Base-by-base conservation (phyloP, 2,888 invertebrate species). In the Xylocampa areola region DNA sequence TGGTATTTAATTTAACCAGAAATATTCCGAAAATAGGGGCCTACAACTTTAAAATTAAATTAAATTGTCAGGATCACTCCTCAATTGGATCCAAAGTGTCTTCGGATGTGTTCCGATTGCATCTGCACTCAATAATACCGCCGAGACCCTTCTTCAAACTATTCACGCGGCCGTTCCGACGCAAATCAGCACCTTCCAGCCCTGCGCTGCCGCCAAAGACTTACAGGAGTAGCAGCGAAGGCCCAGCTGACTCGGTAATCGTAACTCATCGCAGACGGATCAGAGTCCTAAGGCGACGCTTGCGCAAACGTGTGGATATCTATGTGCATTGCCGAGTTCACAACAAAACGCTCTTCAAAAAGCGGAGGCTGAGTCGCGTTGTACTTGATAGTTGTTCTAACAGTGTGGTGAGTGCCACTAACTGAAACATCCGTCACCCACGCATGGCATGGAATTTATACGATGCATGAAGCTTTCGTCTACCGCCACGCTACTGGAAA, bases 101-200 rank as follows among this genome's bases (percentile, higher is more conserved):
- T 60, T 74, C 94, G 81, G 92, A 94, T 70, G 86, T 89, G 66
- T 86, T 94, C 79, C 94, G 95, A 84, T 91, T 94, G 79, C 94
- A 94, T 67, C 95, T 95, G 62, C 95, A 95, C 78, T 94, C 94
- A 45, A 93, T 94, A 79, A 88, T 94, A 72, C 95, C 95, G 36
- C 94, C 94, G 82, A 88, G 91, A 85, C 94, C 95, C 73, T 94
- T 96, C 89, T 95, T 96, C 85, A 95, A 94, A 86, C 90, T 96
- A 81, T 94, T 96, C 75, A 94, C 95, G 68, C 94, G 96, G 77
- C 96, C 96, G 32, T 96, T 96, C 86, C 93, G 95, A 67, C 95
- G 96, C 88, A 96, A 96, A 88, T 96, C 96, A 29, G 95, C 94
- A 19, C 95, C 96, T 4, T 95, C 95, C 58, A 95, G 95, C 68